phyloP scores from a whole-genome alignment of 2,888 invertebrate genomes.

The Aphodius sticticus region DNA sequence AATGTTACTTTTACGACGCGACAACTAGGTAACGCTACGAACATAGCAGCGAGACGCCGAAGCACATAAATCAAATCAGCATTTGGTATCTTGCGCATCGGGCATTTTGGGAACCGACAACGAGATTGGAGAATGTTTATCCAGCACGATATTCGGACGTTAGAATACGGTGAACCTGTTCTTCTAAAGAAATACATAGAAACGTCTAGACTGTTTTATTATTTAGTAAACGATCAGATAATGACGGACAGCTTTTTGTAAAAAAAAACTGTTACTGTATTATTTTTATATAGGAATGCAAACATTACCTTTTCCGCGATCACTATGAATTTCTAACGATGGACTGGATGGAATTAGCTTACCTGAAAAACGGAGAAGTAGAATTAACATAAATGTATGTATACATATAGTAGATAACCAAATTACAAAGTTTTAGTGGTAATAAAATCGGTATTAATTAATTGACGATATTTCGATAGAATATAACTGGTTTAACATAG shows the following conservation, averaged over 20 bases:
- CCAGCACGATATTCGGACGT: background rate
- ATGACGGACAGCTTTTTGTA: no score
- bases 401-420: background rate
- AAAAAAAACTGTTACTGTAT: background rate
- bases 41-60: background rate
- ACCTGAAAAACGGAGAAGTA: background rate
- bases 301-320: background rate
- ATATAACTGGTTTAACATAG: background rate
- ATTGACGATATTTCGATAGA: background rate
- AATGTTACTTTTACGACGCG: background rate
- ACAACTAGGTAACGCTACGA: background rate
- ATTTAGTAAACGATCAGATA: background rate
- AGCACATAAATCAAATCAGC: background rate
- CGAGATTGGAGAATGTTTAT: constrained; percentile 4
- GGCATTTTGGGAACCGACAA: background rate
- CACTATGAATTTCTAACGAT: background rate
- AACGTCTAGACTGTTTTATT: background rate
- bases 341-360: background rate
- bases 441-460: no score
- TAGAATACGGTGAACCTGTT: background rate
- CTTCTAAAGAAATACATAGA: background rate
- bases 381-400: background rate
- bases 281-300: background rate
- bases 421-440: background rate
- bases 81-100: background rate